phyloP scores from a whole-genome alignment of 2,888 invertebrate species.

The Micropterix aruncella region DNA sequence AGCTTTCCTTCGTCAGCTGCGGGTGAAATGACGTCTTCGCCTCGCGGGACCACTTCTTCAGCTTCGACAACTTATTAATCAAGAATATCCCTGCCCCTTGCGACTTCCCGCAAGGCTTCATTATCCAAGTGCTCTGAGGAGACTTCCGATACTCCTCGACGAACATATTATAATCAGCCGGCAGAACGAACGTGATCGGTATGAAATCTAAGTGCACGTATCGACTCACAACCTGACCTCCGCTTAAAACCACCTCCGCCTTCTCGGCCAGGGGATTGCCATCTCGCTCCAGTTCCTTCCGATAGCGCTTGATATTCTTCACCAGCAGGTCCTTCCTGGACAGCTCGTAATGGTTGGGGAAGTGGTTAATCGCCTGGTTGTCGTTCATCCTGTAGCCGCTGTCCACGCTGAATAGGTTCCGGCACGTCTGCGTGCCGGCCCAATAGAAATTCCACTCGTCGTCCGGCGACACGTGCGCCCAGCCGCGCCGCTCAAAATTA shows the following conservation, averaged over 20 bases:
- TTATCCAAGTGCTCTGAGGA: constrained; percentile 93
- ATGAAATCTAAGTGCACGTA: constrained; percentile 83
- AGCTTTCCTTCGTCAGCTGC: constrained; percentile 75
- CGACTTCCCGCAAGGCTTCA: constrained; percentile 94
- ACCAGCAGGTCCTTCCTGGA: constrained; percentile 92
- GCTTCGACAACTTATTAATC: constrained; percentile 87
- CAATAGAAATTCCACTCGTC: constrained; percentile 97
- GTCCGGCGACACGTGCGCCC: constrained; percentile 76
- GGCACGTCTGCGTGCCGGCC: constrained; percentile 84
- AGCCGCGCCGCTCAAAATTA: constrained; percentile 86
- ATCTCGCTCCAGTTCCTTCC: constrained; percentile 85
- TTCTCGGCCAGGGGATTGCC: constrained; percentile 78
- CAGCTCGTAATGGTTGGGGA: constrained; percentile 90
- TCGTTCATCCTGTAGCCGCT: constrained; percentile 85
- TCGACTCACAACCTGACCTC: constrained; percentile 52
- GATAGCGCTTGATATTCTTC: constrained; percentile 88
- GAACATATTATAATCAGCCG: constrained; percentile 94
- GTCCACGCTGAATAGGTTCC: constrained; percentile 83
- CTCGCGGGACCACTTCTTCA: constrained; percentile 83
- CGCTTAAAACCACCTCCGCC: constrained; percentile 28
- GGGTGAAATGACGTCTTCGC: constrained; percentile 76
- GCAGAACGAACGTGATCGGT: constrained; percentile 85
- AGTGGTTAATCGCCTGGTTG: constrained; percentile 91
- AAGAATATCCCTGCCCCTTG: constrained; percentile 91
- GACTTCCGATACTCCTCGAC: constrained; percentile 92